These are phyloP conservation scores for Necrosyrtes monachus DNA, from an alignment of 2,797 vertebrate species.

Conservation along the genomic window DNA sequence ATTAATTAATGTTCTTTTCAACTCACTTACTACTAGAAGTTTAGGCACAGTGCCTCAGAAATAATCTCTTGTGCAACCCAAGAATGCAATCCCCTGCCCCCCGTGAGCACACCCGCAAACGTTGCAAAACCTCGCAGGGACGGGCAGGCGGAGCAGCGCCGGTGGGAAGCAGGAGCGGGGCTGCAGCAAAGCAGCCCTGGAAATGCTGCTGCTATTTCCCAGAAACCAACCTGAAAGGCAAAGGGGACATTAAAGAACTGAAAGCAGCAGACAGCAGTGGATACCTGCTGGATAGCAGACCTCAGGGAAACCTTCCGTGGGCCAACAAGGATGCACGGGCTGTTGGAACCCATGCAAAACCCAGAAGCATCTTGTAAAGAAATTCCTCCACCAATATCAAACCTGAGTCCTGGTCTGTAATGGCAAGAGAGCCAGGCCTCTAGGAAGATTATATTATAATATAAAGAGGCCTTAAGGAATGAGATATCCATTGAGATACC, in stretches of 20 bases:
- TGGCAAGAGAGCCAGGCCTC: not conserved
- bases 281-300: not conserved
- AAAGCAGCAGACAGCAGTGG: not conserved
- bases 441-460: not conserved
- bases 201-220: not conserved
- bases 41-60: not conserved
- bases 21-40: not conserved
- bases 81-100: not conserved
- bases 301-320: not conserved
- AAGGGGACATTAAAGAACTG: not conserved
- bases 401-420: not conserved
- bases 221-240: not conserved
- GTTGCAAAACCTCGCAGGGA: not conserved
- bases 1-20: not conserved
- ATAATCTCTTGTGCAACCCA: not conserved
- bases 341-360: accelerated
- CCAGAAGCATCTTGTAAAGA: accelerated
- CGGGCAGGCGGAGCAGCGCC: not conserved
- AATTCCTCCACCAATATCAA: not conserved
- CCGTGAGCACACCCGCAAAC: not conserved
- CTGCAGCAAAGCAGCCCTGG: not conserved
- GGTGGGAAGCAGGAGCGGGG: not conserved
- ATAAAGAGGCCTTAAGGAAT: not conserved
- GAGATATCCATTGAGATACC: not conserved
- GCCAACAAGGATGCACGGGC: not conserved